Base-by-base conservation (phyloP, 1,140 invertebrate genomes). In the Physella acuta region DNA sequence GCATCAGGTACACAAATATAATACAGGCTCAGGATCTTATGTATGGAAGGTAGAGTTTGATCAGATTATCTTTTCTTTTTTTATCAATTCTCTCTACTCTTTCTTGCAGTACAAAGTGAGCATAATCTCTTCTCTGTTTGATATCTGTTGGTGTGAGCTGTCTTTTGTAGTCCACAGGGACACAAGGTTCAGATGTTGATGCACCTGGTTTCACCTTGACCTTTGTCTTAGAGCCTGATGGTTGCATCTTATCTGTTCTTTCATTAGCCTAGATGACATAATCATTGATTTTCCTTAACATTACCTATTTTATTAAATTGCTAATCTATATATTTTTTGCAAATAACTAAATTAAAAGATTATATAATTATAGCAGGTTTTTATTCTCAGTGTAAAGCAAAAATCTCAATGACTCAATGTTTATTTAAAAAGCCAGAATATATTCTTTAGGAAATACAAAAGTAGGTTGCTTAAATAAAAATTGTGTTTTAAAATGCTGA, bases 31-130 rank as follows among this genome's bases (percentile, higher is more conserved):
- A 71, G n/a, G 73, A 31, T 33, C 75, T 72, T 4, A 80, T 72
- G 36, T 80, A 79, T 1, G 80, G 80, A 37, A 81, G 60, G 58
- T 78, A 81, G 14, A 80, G 37, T 64, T 81, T 79, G 67, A 78
- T 74, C 17, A 78, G 68, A 34, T 76, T 72, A 53, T 77, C 74
- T 56, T 73, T 76, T 34, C 77, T 75, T 70, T 74, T 68, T 0
- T 70, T 39, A 31, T 68, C 71, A 55, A 81, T 75, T 44, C 77
- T 73, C n/a, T 71, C 68, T 0, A 79, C 37, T 58, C 80, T 70
- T 36, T 79, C 75, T 20, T 80, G 72, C 26, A 78, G 58, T 0
- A 81, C 63, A 52, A 67, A 79, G 28, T 79, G 75, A n/a, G 79
- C 78, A 61, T 81, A 77, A 37, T 80, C 79, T 58, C 80, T 63